Evolutionary conservation across 2,113 vertebrate genomes (phyloP).

Genomic region (Xenotilapia longispinis): DNA sequence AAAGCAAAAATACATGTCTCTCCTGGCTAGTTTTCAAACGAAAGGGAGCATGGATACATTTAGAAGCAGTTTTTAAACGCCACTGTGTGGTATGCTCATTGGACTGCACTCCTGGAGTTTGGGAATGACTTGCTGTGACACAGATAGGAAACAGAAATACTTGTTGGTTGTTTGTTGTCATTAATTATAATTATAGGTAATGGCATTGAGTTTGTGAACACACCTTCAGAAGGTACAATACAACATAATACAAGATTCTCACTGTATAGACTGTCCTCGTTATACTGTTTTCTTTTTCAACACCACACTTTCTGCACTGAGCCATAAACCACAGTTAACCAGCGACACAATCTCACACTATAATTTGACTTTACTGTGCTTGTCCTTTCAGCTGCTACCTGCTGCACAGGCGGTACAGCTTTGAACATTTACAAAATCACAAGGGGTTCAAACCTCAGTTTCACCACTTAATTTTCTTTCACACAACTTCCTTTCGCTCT

Average conservation of each 20-base stretch:
- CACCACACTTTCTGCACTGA: constrained; percentile 57
- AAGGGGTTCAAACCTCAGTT: constrained; percentile 20
- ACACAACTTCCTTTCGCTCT: constrained; percentile 18
- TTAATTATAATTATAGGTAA: constrained; percentile 28
- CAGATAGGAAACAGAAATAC: constrained; percentile 26
- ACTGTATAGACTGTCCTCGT: constrained; percentile 49
- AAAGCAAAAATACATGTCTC: background rate
- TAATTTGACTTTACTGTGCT: constrained; percentile 59
- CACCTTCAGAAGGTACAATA: constrained; percentile 63
- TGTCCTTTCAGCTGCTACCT: constrained; percentile 32
- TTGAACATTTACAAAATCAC: constrained; percentile 46
- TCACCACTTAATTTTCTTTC: constrained; percentile 22
- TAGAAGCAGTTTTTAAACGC: background rate
- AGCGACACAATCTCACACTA: constrained; percentile 60
- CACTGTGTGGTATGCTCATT: background rate
- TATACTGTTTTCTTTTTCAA: constrained; percentile 51
- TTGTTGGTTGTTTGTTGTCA: constrained; percentile 22
- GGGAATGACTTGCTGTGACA: constrained; percentile 15
- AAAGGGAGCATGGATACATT: background rate
- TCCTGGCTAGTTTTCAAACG: background rate
- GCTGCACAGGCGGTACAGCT: background rate
- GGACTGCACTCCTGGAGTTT: constrained; percentile 4
- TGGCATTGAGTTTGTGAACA: constrained; percentile 53
- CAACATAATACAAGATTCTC: constrained; percentile 63
- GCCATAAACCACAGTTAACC: constrained; percentile 53